phyloP scores from a whole-genome alignment of 2,113 vertebrate genomes.

The Actenoides hombroni region DNA sequence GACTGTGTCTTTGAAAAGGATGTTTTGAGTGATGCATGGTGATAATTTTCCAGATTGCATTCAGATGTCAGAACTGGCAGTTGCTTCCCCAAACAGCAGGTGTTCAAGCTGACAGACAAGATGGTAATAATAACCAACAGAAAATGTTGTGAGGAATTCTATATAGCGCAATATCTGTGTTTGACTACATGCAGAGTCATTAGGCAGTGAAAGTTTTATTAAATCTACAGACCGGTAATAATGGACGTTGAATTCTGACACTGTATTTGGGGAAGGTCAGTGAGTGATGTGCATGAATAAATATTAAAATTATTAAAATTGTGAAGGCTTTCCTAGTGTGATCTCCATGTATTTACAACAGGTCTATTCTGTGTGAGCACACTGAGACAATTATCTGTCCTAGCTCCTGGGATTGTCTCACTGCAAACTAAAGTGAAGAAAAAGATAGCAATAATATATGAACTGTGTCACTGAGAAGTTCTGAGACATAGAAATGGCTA shows the following conservation, averaged over 20 bases:
- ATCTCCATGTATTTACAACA: not conserved
- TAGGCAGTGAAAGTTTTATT: constrained; percentile 18
- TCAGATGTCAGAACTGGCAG: constrained; percentile 66
- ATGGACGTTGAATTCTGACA: not conserved
- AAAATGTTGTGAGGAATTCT: not conserved
- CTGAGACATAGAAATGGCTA: not conserved
- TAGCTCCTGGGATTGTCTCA: not conserved
- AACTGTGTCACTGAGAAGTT: not conserved
- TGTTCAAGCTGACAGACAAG: constrained; percentile 46
- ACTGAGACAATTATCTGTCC: not conserved
- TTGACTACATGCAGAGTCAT: not conserved
- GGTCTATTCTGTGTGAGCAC: not conserved
- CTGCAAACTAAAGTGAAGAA: not conserved
- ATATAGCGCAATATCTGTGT: not conserved
- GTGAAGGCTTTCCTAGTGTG: not conserved
- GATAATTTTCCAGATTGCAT: constrained; percentile 26
- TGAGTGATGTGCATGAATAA: not conserved
- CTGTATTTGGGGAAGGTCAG: not conserved
- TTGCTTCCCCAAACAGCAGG: constrained; percentile 47
- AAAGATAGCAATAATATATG: not conserved
- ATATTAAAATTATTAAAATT: not conserved
- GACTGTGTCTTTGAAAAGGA: constrained; percentile 47
- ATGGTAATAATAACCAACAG: not conserved
- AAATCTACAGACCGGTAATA: not conserved
- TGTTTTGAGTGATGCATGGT: constrained; percentile 58